Conservation (phyloP, 2,888 invertebrate species). For the Argyresthia albistria region DNA sequence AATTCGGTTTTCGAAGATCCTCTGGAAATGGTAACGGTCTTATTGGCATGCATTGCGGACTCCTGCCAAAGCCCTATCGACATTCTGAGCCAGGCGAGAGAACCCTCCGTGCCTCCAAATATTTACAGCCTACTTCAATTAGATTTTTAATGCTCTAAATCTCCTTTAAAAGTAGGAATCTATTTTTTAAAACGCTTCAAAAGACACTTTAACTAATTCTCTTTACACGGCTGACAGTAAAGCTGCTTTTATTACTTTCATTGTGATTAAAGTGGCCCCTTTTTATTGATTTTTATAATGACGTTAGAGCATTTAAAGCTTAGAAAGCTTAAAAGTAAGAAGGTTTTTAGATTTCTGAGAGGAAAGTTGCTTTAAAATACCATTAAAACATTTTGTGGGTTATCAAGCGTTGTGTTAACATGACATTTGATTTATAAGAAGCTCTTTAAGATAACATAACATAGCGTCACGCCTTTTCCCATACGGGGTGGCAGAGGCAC, state of each 20-base stretch:
- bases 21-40: conserved; percentile 41
- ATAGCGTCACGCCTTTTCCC: no score
- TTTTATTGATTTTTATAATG: conserved; percentile 64
- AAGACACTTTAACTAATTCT: conserved; percentile 62
- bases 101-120: conserved; percentile 42
- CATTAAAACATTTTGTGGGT: neutral
- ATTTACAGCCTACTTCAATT: conserved; percentile 57
- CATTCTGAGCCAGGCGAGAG: conserved; percentile 39
- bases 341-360: neutral
- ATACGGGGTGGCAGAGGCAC: no score
- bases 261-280: conserved; percentile 54
- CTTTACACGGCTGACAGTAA: conserved; percentile 58
- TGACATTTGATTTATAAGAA: no score
- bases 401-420: neutral
- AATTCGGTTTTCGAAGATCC: conserved; percentile 16
- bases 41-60: conserved; percentile 57
- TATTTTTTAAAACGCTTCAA: conserved; percentile 8
- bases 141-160: conserved; percentile 52
- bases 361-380: neutral
- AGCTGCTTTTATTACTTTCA: conserved; percentile 58
- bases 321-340: conserved; percentile 16
- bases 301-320: conserved; percentile 58
- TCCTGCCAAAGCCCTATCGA: conserved; percentile 36
- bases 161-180: conserved; percentile 6
- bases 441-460: no score